Conservation (phyloP, 2,797 vertebrate species). For the Mormyrops attenuatus region DNA sequence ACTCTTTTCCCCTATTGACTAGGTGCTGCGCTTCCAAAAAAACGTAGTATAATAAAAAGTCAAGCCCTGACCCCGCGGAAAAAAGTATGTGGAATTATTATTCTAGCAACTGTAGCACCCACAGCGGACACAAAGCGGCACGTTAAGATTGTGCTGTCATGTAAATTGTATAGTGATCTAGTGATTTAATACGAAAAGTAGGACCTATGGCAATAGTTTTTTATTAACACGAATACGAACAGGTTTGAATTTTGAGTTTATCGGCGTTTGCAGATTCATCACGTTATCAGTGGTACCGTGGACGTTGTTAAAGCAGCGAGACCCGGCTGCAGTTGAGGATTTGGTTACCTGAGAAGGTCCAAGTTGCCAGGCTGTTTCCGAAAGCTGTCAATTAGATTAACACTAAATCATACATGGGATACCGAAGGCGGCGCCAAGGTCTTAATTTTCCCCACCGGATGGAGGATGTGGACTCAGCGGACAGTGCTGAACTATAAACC, state of each 20-base stretch:
- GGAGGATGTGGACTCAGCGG: slow-evolving; percentile 49
- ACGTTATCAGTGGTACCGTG: not conserved
- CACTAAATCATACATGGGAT: slow-evolving; percentile 47
- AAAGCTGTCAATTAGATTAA: slow-evolving; percentile 55
- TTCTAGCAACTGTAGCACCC: slow-evolving; percentile 56
- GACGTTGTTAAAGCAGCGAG: slow-evolving; percentile 10
- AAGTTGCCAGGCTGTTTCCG: slow-evolving; percentile 38
- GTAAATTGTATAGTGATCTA: not conserved
- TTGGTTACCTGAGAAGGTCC: slow-evolving; percentile 25
- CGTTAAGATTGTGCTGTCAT: slow-evolving; percentile 40
- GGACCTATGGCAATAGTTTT: not conserved
- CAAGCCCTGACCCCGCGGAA: slow-evolving; percentile 11
- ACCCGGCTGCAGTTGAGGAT: not conserved
- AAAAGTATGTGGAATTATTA: slow-evolving; percentile 57
- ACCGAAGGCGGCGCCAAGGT: slow-evolving; percentile 41
- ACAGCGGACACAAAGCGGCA: slow-evolving; percentile 51
- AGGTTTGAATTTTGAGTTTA: not conserved
- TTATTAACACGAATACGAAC: not conserved
- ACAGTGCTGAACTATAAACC: slow-evolving; percentile 57
- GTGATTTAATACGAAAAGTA: not conserved
- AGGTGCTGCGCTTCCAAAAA: slow-evolving; percentile 51
- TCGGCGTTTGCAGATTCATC: not conserved
- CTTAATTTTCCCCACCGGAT: slow-evolving; percentile 42
- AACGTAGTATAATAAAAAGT: slow-evolving; percentile 47
- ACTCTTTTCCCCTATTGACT: slow-evolving; percentile 40